Evolutionary conservation across 2,797 vertebrate species (phyloP).

Genomic region (Simalia tracyae): DNA sequence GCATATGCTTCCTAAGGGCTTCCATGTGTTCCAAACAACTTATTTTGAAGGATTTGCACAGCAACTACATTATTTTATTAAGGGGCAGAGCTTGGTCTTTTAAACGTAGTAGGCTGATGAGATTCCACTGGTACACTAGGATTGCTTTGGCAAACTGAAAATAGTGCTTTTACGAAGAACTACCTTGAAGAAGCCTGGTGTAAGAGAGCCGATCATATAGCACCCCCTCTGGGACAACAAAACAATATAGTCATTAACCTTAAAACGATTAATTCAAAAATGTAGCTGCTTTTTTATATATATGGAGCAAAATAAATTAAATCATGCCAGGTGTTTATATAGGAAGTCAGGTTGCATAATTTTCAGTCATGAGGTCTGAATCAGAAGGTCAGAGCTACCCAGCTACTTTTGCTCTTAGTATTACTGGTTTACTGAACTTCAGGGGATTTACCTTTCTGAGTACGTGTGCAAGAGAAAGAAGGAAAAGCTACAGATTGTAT

Average conservation of each 20-base stretch:
- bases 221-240: neutral
- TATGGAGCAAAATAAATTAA: neutral
- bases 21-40: neutral
- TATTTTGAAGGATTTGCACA: neutral
- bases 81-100: neutral
- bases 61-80: neutral
- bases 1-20: neutral
- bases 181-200: neutral
- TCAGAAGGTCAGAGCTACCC: slow-evolving; percentile 56
- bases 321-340: slow-evolving; percentile 49
- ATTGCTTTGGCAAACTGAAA: slow-evolving; percentile 12
- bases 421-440: slow-evolving; percentile 71
- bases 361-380: slow-evolving; percentile 52
- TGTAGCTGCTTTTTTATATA: neutral
- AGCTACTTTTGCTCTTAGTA: slow-evolving; percentile 58
- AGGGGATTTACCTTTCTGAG: slow-evolving; percentile 45
- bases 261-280: neutral
- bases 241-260: neutral
- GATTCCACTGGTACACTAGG: neutral
- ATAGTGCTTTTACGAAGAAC: neutral
- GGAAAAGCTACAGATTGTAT: slow-evolving; percentile 79
- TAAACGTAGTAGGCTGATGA: neutral
- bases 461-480: slow-evolving; percentile 29
- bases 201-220: neutral
- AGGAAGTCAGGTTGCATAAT: slow-evolving; percentile 50